Evolutionary conservation across 2,888 invertebrate genomes (phyloP), one percentile per base, ranked within the genome.

Genomic region (Zaprionus obscuricornis): DNA sequence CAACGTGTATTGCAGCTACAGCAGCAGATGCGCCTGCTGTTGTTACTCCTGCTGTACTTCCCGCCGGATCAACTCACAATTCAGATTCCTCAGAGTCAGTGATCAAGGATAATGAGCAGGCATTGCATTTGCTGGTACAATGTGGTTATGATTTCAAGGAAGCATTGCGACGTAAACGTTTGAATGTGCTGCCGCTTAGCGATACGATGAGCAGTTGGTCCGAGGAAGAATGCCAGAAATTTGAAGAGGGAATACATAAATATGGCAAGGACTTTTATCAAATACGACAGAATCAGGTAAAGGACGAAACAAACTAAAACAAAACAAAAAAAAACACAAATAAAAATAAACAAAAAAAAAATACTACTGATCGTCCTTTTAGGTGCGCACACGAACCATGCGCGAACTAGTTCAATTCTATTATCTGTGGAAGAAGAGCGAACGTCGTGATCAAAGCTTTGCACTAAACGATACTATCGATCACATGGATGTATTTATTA

Each of bases 351-450:
- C 33, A 43, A 52, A 54, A 18, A 29, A 8, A 47, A 13, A 24
- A 14, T 27, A 33, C 34, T 6, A 29, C 14, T 43, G 16, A 36
- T 13, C 55, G 58, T 71, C 22, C 33, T 84, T 77, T 56, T 52
- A 90, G 90, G 91, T 98, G 37, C 93, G 96, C 79, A 98, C 98
- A 54, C 92, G 98, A 75, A 96, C 97, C 5, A 98, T 99, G 33
- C 97, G 98, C 22, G 99, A 99, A 90, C 91, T 99, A 63, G 98
- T 99, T 8, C 97, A 98, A 88, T 99, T 99, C 91, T 96, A 96
- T 90, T 96, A 96, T 85, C 92, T 98, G 50, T 99, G 99, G 99
- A 99, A 99, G 91, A 99, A 99, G 91, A 98, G 98, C 17, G 98
- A 98, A 88, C 92, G 99, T 11, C 98, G 98, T 90, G 99, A 99